Conservation (phyloP, 2,113 vertebrate genomes). For the Megaleporinus macrocephalus region DNA sequence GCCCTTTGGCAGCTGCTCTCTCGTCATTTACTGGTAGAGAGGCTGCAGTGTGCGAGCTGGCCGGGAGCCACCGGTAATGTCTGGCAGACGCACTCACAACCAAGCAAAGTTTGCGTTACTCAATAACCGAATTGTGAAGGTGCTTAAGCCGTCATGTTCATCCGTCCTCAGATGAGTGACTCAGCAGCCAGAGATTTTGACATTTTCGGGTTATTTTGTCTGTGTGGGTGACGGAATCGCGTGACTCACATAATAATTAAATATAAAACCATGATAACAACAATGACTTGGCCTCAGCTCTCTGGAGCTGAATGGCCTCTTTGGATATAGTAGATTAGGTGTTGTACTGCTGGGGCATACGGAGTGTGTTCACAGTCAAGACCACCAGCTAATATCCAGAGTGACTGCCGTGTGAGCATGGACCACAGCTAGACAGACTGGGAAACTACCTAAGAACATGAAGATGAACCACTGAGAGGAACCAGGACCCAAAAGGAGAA, state of each 20-base stretch:
- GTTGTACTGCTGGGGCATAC: no score
- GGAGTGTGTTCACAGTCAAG: no score
- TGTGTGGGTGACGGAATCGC: background rate
- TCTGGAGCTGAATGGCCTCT: no score
- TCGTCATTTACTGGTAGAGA: conserved; percentile 65
- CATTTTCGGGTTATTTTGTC: conserved; percentile 8
- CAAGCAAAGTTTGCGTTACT: background rate
- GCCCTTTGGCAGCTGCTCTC: conserved; percentile 23
- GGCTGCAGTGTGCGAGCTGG: conserved; percentile 42
- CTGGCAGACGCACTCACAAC: conserved; percentile 15
- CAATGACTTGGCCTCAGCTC: no score
- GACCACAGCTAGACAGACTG: no score
- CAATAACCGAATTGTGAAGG: background rate
- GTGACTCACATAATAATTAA: conserved; percentile 25
- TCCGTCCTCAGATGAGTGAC: background rate
- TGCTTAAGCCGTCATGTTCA: no score
- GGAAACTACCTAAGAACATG: no score
- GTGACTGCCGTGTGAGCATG: no score
- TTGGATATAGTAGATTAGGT: no score
- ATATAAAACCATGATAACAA: background rate
- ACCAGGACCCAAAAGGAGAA: no score
- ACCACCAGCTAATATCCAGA: no score
- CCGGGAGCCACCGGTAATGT: conserved; percentile 49
- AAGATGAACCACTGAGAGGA: no score
- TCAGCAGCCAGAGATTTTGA: background rate